A percentile compares a stretch with the other conserved stretches of the same genome.
phyloP scores from a whole-genome alignment of 2,113 vertebrate genomes.

The Microcebus griseorufus region DNA sequence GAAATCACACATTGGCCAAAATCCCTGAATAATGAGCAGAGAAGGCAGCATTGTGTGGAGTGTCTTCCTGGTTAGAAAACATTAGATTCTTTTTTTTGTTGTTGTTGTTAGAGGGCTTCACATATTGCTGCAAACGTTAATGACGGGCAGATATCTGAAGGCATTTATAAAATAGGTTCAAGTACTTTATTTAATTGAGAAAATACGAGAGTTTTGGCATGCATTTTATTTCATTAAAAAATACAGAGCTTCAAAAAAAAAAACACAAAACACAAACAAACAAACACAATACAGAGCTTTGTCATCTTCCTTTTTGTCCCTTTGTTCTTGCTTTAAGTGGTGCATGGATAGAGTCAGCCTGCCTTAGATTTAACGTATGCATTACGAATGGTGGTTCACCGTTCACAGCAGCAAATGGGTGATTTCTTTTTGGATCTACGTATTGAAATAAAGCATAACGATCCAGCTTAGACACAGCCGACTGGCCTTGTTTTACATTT shows the following conservation, averaged over 20 bases:
- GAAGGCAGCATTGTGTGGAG: not conserved
- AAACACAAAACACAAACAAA: too few species aligned
- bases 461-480: too few species aligned
- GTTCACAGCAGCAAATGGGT: not conserved
- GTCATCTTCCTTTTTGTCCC: too few species aligned
- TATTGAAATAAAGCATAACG: not conserved
- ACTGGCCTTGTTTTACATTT: not conserved
- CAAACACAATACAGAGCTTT: too few species aligned
- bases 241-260: too few species aligned
- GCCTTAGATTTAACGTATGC: not conserved
- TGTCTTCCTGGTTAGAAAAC: not conserved
- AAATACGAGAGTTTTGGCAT: not conserved
- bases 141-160: not conserved
- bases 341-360: rapidly evolving
- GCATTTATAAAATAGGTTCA: not conserved
- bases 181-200: not conserved
- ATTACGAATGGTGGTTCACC: rapidly evolving
- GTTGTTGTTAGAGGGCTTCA: not conserved
- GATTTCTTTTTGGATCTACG: not conserved
- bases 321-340: not conserved
- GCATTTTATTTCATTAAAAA: too few species aligned
- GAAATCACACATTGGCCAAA: not conserved
- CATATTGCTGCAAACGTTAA: not conserved
- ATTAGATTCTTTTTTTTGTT: not conserved
- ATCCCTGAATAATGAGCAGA: too few species aligned